Conservation (phyloP, 30 jellyfish, hydroid and myxozoan genomes). For the Morbakka virulenta region DNA sequence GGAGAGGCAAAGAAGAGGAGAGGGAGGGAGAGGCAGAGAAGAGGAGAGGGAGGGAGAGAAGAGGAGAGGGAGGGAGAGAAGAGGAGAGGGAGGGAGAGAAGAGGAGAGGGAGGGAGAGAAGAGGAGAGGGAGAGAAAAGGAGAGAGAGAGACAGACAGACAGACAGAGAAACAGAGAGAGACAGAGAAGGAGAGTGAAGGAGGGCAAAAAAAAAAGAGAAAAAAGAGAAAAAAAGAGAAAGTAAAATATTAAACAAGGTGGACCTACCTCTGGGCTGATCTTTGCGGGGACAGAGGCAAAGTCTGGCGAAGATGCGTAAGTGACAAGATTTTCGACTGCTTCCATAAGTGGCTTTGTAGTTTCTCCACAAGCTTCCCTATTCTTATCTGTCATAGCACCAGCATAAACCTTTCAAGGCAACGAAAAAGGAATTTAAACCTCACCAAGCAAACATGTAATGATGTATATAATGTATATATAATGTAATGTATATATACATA, state of each 20-base stretch:
- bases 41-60: no score
- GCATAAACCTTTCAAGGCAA: constrained; percentile 76
- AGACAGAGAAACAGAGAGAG: no score
- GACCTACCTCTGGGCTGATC: constrained; percentile 90
- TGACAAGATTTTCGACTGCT: constrained; percentile 91
- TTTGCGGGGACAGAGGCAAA: constrained; percentile 94
- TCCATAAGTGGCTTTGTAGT: constrained; percentile 85
- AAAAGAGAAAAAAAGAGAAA: background rate
- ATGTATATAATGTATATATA: no score
- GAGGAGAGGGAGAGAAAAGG: no score
- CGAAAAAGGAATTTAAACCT: constrained; percentile 5
- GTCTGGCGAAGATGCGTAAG: constrained; percentile 94
- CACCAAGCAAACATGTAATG: background rate
- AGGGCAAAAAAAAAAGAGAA: background rate
- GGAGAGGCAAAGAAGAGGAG: no score
- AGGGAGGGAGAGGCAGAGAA: no score
- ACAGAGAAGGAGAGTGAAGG: no score
- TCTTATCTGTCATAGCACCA: constrained; percentile 64
- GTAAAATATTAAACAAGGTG: background rate
- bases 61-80: no score
- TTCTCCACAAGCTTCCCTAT: constrained; percentile 59
- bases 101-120: background rate
- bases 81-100: background rate
- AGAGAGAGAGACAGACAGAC: background rate
- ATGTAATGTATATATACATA: background rate